Base-by-base conservation (phyloP, 1,140 invertebrate genomes). In the Tetragonula clypearis region DNA sequence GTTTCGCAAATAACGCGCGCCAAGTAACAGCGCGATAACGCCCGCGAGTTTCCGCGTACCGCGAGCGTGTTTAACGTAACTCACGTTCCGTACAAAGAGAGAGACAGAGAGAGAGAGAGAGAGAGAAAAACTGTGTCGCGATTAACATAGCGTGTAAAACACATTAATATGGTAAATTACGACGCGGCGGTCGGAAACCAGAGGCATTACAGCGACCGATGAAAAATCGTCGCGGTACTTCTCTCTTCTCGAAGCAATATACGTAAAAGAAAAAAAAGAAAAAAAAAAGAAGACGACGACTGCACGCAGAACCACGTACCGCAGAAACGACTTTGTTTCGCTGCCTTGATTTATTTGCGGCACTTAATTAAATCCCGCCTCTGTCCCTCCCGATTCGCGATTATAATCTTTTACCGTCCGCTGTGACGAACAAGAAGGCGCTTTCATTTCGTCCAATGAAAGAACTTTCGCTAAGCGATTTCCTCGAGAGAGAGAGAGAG, bases 301-400 rank as follows among this genome's bases (percentile, higher is more conserved):
- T 49, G 41, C 8, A 49, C 41, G 41, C 41, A 8, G 41, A 8
- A 49, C 0, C 30, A 14, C 77, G 49, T 77, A 56, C 12, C 15
- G n/a, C 5, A 30, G 14, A 56, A 56, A 66, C 49, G 65, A 69
- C 65, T 23, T 72, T 62, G 68, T 75, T 82, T 74, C 71, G 17
- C n/a, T 21, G 35, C 35, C 35, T 71, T 71, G 68, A 84, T 79
- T 84, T 84, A 79, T 84, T 84, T 84, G 35, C n/a, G 35, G n/a
- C 68, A 14, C 82, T 71, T 84, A 72, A 84, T 84, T 84, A 79
- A 84, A 79, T 79, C 66, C 66, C 56, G 68, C 30, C 23, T 60
- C n/a, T 30, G 26, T 78, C 53, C 53, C 75, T 49, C 9, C 41
- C 6, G 41, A 30, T 60, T 41, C 76, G 56, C n/a, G 71, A 75